Evolutionary conservation across 2,113 vertebrate species (phyloP).

Genomic region (Vicugna pacos): DNA sequence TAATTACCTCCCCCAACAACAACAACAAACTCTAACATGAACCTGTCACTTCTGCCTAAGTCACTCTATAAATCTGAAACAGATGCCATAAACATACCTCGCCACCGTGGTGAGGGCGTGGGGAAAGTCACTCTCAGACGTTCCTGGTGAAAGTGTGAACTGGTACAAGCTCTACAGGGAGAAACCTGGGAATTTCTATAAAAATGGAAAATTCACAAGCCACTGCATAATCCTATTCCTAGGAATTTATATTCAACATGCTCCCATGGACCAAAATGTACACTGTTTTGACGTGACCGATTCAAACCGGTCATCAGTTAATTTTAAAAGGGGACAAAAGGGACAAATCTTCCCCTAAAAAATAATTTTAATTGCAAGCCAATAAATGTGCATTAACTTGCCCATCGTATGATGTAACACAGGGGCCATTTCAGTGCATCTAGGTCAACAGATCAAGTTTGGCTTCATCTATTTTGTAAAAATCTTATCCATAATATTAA

Average conservation of each 20-base stretch:
- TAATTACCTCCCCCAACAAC: too few relatives aligned
- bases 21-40: neutral
- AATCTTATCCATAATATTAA: neutral
- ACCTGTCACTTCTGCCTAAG: neutral
- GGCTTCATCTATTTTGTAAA: neutral
- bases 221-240: neutral
- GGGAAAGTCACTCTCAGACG: neutral
- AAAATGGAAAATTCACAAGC: neutral
- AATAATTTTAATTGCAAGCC: neutral
- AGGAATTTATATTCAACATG: neutral
- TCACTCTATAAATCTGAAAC: neutral
- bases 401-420: neutral
- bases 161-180: neutral
- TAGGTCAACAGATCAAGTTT: neutral
- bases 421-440: neutral
- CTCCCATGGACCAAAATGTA: neutral
- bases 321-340: neutral
- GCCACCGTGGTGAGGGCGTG: neutral
- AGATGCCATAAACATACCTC: neutral
- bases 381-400: neutral
- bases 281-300: accelerated
- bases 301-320: neutral
- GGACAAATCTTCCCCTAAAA: neutral
- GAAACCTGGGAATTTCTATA: neutral
- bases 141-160: neutral